These are phyloP conservation scores for Cyclina sinensis DNA, from an alignment of 1,140 invertebrate species.

Conservation along the genomic window DNA sequence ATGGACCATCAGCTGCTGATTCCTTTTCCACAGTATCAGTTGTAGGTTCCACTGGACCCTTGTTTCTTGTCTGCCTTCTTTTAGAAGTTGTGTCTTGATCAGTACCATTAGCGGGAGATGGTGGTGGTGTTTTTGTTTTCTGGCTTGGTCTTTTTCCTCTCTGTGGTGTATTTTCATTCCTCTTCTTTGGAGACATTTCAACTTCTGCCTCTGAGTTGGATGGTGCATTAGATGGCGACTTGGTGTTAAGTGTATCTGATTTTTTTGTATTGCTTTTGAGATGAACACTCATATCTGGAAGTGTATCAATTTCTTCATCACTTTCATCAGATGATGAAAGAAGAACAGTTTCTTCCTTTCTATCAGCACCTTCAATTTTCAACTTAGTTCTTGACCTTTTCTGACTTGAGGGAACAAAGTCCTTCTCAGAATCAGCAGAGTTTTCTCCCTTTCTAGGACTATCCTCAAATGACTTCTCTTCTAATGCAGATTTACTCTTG, in stretches of 20 bases:
- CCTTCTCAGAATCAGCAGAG: not conserved
- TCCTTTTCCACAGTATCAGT: not conserved
- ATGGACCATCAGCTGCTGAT: not conserved
- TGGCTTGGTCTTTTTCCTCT: not conserved
- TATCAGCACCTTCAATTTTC: not conserved
- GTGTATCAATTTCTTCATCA: not conserved
- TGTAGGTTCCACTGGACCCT: not conserved
- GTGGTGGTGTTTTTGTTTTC: not conserved
- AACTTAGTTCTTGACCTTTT: not conserved
- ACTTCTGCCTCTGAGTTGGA: not conserved
- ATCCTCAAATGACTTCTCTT: not conserved
- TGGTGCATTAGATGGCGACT: not conserved
- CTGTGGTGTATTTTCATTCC: not conserved
- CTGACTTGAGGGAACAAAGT: slow-evolving; percentile 9
- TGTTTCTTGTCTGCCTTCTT: not conserved
- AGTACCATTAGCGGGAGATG: not conserved
- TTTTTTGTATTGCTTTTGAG: not conserved
- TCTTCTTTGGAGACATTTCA: not conserved
- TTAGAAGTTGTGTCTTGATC: not conserved
- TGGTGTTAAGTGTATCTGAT: not conserved
- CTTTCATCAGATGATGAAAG: not conserved
- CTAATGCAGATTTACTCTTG: not conserved
- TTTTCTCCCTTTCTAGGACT: not conserved
- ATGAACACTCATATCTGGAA: slow-evolving; percentile 14
- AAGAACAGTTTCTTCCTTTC: not conserved